A percentile compares a stretch with the other conserved stretches of the same genome.
These are phyloP conservation scores for Subacronicta megacephala DNA, from an alignment of 2,888 invertebrate genomes.

Conservation along the genomic window DNA sequence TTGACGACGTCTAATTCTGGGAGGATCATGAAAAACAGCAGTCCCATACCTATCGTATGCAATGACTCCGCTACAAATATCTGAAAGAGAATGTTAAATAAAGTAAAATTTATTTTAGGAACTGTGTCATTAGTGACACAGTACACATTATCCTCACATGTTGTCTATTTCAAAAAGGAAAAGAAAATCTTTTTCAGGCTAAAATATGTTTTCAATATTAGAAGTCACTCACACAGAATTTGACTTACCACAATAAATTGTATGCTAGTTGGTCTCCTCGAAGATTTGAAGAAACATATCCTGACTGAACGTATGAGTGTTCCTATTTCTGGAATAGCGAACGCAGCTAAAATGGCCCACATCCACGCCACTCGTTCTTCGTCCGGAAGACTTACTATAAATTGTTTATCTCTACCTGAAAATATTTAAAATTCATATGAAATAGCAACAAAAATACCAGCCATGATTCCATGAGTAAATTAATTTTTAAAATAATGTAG, in stretches of 20 bases:
- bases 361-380: constrained; percentile 97
- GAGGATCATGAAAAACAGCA: constrained; percentile 96
- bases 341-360: constrained; percentile 96
- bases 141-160: no score
- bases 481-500: no score
- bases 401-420: constrained; percentile 96
- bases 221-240: no score
- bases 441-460: not conserved
- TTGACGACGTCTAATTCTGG: constrained; percentile 98
- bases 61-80: constrained; percentile 96
- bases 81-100: constrained; percentile 71
- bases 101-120: not conserved
- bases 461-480: no score
- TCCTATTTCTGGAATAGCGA: constrained; percentile 96
- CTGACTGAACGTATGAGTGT: constrained; percentile 95
- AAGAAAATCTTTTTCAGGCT: no score
- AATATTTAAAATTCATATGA: constrained; percentile 38
- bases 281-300: constrained; percentile 97
- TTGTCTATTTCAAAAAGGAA: no score
- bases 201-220: no score
- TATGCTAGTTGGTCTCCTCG: constrained; percentile 92
- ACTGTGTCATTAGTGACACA: not conserved
- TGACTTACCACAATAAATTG: constrained; percentile 86
- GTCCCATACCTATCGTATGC: constrained; percentile 95
- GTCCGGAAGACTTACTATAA: constrained; percentile 94